These are phyloP conservation scores for Shargacucullia verbasci DNA, from an alignment of 2,888 invertebrate genomes.

Conservation along the genomic window DNA sequence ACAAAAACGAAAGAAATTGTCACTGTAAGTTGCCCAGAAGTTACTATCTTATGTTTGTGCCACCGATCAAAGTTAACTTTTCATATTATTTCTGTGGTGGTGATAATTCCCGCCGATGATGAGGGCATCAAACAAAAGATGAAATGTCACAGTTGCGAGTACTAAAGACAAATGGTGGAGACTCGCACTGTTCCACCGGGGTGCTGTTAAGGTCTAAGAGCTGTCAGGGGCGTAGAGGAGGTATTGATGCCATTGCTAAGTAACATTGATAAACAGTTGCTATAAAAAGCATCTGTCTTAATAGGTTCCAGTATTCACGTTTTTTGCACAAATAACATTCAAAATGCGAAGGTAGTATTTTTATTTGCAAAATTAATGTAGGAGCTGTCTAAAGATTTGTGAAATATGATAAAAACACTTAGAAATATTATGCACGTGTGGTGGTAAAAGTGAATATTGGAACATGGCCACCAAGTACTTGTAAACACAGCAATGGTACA, in stretches of 20 bases:
- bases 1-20: slow-evolving; percentile 22
- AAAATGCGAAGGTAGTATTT: not conserved
- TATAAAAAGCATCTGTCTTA: slow-evolving; percentile 19
- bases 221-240: slow-evolving; percentile 87
- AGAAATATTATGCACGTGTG: not conserved
- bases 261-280: slow-evolving; percentile 28
- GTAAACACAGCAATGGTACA: slow-evolving; percentile 79
- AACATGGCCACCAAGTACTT: slow-evolving; percentile 65
- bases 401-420: no score
- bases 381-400: no score
- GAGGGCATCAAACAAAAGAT: slow-evolving; percentile 88
- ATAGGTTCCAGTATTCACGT: slow-evolving; percentile 61
- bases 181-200: slow-evolving; percentile 86
- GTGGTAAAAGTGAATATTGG: slow-evolving; percentile 81
- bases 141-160: slow-evolving; percentile 81
- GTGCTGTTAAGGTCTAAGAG: slow-evolving; percentile 85
- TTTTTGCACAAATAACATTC: slow-evolving; percentile 20
- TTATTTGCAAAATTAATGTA: no score
- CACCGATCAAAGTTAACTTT: slow-evolving; percentile 63
- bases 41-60: slow-evolving; percentile 88
- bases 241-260: slow-evolving; percentile 67
- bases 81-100: slow-evolving; percentile 66
- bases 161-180: slow-evolving; percentile 31
- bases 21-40: slow-evolving; percentile 86
- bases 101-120: slow-evolving; percentile 78